Evolutionary conservation across 2,113 vertebrate species (phyloP), one percentile per base, ranked within the genome.

Genomic region (Chionodraco myersi): DNA sequence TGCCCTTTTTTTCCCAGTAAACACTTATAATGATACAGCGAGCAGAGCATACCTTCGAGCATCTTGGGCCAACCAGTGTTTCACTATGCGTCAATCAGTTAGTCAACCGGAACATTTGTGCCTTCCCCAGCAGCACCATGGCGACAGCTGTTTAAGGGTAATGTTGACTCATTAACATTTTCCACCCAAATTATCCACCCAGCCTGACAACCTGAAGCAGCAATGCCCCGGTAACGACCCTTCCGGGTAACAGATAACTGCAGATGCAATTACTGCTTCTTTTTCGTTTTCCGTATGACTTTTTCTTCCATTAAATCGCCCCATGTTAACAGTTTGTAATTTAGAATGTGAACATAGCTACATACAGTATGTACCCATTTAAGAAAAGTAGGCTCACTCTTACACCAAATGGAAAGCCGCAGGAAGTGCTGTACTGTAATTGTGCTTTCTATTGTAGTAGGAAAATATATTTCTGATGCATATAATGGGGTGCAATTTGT

Each of bases 131-230:
- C 61, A 65, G 49, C 72, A 75, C 65, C 66, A 14, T 72, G 44
- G 57, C 6, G 13, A 77, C 47, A 63, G 6, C 61, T 48, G 36
- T 83, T 77, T 59, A 69, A 69, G 21, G 73, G 15, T 68, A 75
- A 78, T 80, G 61, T 80, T 80, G 61, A 8, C 45, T 81, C 62
- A 61, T 86, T 79, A 76, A 79, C 56, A 41, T 44, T 52, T 56
- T 62, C 34, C 64, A 54, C 23, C 58, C 18, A 73, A 67, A 75
- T 62, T 52, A 26, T 23, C 15, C 56, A 70, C 58, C 63, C 58
- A 51, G 61, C 66, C 65, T 75, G 47, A 77, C 21, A 62, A 85
- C 66, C 60, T 62, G 57, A 79, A 75, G 81, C 77, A 76, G 63
- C 66, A 67, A 10, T 47, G 30, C 30, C 51, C 14, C 11, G 53